These are phyloP conservation scores for Chloropsis cyanopogon DNA, from an alignment of 2,113 vertebrate species.

Conservation along the genomic window DNA sequence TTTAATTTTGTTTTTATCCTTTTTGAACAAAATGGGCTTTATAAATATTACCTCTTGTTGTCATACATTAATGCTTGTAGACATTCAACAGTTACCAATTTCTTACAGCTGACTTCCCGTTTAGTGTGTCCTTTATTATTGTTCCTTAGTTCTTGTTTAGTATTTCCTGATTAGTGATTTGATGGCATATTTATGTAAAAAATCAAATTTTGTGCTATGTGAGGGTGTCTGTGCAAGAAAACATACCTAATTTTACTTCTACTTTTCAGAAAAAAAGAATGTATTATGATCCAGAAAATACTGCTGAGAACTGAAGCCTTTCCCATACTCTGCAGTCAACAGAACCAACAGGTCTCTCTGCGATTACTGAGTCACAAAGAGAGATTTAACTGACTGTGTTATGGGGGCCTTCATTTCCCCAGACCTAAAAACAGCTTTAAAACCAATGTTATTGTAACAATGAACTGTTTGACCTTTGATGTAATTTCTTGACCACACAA, in stretches of 20 bases:
- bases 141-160: not conserved
- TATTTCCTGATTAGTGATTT: not conserved
- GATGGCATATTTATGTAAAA: not conserved
- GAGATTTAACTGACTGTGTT: not conserved
- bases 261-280: not conserved
- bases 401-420: not conserved
- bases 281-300: not conserved
- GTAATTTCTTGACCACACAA: not conserved
- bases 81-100: not conserved
- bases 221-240: not conserved
- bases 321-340: not conserved
- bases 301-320: not conserved
- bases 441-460: not conserved
- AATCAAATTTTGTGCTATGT: not conserved
- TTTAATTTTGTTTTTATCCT: not conserved
- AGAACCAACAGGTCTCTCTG: not conserved
- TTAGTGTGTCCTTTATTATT: not conserved
- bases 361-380: not conserved
- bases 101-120: not conserved
- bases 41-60: not conserved
- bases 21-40: not conserved
- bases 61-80: not conserved
- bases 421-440: not conserved
- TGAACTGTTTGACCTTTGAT: not conserved
- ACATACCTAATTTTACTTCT: not conserved